Base-by-base conservation (phyloP, 2,888 invertebrate species). In the Synergus laeviventris region DNA sequence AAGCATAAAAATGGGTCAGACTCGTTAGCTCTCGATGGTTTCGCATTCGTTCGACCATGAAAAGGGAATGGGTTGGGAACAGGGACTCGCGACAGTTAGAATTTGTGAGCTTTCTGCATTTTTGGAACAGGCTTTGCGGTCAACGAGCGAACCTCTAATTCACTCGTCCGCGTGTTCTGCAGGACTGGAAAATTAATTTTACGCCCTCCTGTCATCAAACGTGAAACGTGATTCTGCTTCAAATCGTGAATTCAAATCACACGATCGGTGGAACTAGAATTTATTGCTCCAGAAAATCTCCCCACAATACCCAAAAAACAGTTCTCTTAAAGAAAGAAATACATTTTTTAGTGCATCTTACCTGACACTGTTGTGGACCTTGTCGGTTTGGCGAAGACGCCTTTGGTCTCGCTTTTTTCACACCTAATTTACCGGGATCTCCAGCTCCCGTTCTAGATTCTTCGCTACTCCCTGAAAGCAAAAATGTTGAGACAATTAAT, bases 281-380 rank as follows among this genome's bases (percentile, higher is more conserved):
- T 18, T 21, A 11, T 12, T 18, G 1, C 5, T 42, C 21, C 1
- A 64, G n/a, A 39, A 11, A 64, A 39, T 12, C 18, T 39, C 12
- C 12, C 5, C 12, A 24, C 1, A 1, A 59, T 59, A 24, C 1
- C 7, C 59, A 14, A 5, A 14, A 18, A 42, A 1, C 0, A 24
- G 21, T 2, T 18, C 9, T 18, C 8, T 2, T 2, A 9, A n/a
- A 54, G 18, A 8, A 54, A 54, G 1, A 54, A 18, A 70, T 9
- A 36, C 8, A 73, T 18, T 16, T 74, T 31, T 18, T 21, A 42
- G 1, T 56, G 38, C 92, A 92, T 91, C 79, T 86, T 76, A 98
- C 97, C 93, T 97, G 97, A 92, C 97, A 97, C 91, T 97, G 96
- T 89, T 97, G 97, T 73, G 97, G 97, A 79, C 97, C 97, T 91